Evolutionary conservation across 2,797 vertebrate species (phyloP).

Genomic region (Naso thynnoides): DNA sequence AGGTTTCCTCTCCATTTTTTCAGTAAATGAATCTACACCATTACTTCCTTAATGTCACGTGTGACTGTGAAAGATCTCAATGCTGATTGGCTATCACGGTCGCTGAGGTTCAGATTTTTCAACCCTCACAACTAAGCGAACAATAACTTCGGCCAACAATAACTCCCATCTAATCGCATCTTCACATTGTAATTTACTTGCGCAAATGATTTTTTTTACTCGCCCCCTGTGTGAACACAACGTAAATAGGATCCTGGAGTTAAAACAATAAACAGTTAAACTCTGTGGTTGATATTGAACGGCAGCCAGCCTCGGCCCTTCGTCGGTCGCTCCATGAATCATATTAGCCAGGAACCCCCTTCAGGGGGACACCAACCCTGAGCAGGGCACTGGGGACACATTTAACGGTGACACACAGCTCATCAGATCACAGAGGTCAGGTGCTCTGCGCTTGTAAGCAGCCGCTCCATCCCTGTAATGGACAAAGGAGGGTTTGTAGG

Average conservation of each 20-base stretch:
- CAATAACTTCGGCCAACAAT: no score
- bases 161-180: no score
- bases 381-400: constrained; percentile 71
- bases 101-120: no score
- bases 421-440: constrained; percentile 84
- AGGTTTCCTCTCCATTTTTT: no score
- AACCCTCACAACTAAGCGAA: no score
- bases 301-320: background rate
- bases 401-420: constrained; percentile 81
- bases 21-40: no score
- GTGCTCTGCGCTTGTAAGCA: constrained; percentile 70
- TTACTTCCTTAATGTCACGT: no score
- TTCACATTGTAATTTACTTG: no score
- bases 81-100: no score
- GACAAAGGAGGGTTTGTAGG: constrained; percentile 55
- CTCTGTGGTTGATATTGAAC: background rate
- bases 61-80: no score
- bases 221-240: no score
- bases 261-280: background rate
- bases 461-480: constrained; percentile 75
- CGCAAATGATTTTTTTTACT: no score
- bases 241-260: constrained; percentile 1
- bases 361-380: constrained; percentile 71
- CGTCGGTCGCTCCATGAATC: constrained; percentile 71
- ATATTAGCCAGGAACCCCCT: constrained; percentile 74